A percentile compares a stretch with the other conserved stretches of the same genome.
Evolutionary conservation across 2,888 invertebrate species (phyloP).

Genomic region (Orchestes rusci): DNA sequence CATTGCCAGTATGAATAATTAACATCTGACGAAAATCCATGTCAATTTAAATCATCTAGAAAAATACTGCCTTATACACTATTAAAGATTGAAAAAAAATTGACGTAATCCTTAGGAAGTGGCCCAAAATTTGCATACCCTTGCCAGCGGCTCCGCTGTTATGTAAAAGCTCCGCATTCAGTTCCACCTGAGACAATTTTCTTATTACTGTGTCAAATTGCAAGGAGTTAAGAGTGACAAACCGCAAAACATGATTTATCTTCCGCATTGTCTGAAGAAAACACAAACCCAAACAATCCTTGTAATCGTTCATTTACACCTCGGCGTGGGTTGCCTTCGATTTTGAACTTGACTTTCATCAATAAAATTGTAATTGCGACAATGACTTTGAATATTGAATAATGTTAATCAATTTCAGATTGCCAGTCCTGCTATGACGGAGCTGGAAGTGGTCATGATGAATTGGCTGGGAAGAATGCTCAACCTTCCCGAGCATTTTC

Average conservation of each 20-base stretch:
- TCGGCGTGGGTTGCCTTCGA: neutral
- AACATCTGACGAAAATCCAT: too few species aligned
- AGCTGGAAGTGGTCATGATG: constrained; percentile 85
- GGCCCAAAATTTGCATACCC: constrained; percentile 5
- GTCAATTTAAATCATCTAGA: too few species aligned
- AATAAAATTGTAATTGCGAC: neutral
- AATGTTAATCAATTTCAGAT: constrained; percentile 32
- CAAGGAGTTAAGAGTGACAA: too few species aligned
- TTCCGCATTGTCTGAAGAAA: too few species aligned
- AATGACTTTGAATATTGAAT: neutral
- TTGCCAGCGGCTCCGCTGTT: neutral
- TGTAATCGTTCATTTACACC: too few species aligned
- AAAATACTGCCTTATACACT: too few species aligned
- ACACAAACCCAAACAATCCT: too few species aligned
- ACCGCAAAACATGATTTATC: too few species aligned
- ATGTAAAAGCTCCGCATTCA: neutral
- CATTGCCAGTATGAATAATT: too few species aligned
- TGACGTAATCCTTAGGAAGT: constrained; percentile 13
- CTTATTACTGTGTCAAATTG: too few species aligned
- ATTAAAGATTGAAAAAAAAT: too few species aligned
- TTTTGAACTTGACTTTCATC: neutral
- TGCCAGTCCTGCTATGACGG: constrained; percentile 67
- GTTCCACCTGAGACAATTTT: neutral
- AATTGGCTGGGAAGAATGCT: constrained; percentile 89
- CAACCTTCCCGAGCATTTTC: constrained; percentile 72